Base-by-base conservation (phyloP, 2,113 vertebrate genomes). In the Chelonoidis abingdonii region DNA sequence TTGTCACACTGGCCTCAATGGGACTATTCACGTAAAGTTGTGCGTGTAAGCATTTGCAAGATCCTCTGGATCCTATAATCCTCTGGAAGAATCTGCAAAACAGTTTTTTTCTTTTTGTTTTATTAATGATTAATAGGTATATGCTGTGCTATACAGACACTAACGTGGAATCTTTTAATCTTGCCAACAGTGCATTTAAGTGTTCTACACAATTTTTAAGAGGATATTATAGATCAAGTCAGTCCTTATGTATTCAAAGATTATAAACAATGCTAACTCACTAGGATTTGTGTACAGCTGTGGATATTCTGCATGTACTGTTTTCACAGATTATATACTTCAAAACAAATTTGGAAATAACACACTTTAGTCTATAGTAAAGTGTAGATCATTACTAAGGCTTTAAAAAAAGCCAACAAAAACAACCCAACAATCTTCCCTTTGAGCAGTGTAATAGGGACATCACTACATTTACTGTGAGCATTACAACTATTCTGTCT, bases 401-500 rank as follows among this genome's bases (percentile, higher is more conserved):
- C 52, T 89, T 86, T 2, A 89, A 86, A 52, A 16, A 78, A 83
- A 89, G n/a, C 11, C 13, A 50, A 50, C 3, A 50, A 50, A 3
- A 47, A 47, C 9, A 22, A 44, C 50, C 50, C 14, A 47, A 50
- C 50, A 78, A 27, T 38, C 22, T 17, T 57, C 21, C 38, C 78
- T 87, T 22, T 75, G 5, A 93, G 5, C 27, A 93, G 86, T 24
- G 21, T 44, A 35, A 72, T 0, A 19, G 38, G 8, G 47, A 81
- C 54, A 93, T 27, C 35, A n/a, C 3, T 35, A 81, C n/a, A 65
- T 82, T 93, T 10, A 14, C 59, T 44, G 81, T 65, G 44, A 87
- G 72, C n/a, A 75, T 93, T 90, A 92, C 84, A 89, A 85, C 19
- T 10, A 91, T 6, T 49, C 31, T 93, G 83, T 56, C 57, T 92